Evolutionary conservation across 2,888 invertebrate species (phyloP).

Genomic region (Synanthedon myopaeformis): DNA sequence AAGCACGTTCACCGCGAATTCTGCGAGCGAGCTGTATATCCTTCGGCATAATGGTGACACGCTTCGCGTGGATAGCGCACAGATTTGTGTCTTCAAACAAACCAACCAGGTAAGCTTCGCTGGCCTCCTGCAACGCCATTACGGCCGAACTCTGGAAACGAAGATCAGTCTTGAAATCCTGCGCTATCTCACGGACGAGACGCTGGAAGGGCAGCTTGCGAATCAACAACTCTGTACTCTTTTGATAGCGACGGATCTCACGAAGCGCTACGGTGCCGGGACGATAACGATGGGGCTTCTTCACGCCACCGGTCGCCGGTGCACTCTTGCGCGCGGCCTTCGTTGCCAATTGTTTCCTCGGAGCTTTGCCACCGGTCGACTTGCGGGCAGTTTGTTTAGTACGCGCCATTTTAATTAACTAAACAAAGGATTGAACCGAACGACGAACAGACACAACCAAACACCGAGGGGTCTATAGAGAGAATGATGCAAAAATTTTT

Average conservation of each 20-base stretch:
- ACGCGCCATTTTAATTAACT: no score
- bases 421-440: no score
- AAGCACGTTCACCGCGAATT: slow-evolving; percentile 46
- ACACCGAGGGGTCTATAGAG: no score
- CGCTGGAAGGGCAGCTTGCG: slow-evolving; percentile 80
- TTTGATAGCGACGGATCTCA: slow-evolving; percentile 80
- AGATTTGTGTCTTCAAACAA: no score
- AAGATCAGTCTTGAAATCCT: slow-evolving; percentile 41
- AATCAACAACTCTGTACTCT: slow-evolving; percentile 78
- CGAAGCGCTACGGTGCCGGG: slow-evolving; percentile 70
- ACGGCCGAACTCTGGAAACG: slow-evolving; percentile 79
- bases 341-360: no score
- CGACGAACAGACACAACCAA: no score
- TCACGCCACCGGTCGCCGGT: slow-evolving; percentile 74
- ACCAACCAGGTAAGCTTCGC: no score
- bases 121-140: slow-evolving; percentile 63
- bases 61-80: slow-evolving; percentile 25
- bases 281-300: no score
- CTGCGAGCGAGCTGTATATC: slow-evolving; percentile 50
- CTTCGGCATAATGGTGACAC: slow-evolving; percentile 56
- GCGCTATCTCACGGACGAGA: slow-evolving; percentile 79
- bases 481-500: no score
- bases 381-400: no score
- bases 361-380: no score
- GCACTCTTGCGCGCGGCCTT: slow-evolving; percentile 77